Evolutionary conservation across 2,113 vertebrate genomes (phyloP).

Genomic region (Zapornia atra): DNA sequence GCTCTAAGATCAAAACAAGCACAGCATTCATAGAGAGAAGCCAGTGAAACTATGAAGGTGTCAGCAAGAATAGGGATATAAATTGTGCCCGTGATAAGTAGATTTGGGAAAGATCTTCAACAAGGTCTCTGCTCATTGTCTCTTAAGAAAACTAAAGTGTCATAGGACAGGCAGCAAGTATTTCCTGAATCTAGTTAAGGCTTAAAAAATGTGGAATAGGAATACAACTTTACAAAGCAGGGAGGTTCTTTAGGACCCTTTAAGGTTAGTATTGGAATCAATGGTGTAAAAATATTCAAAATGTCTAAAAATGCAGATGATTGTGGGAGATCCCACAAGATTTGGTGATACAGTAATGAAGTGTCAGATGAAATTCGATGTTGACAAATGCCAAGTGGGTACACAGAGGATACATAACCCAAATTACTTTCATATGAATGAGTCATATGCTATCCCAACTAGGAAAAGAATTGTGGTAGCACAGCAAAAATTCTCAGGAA

Average conservation of each 20-base stretch:
- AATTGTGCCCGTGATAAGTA: background rate
- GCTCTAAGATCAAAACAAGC: background rate
- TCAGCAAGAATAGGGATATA: background rate
- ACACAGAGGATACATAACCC: background rate
- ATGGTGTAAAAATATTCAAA: background rate
- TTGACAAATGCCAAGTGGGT: background rate
- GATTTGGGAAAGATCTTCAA: background rate
- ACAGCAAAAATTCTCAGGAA: background rate
- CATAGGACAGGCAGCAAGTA: background rate
- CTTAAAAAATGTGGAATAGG: background rate
- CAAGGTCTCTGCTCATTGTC: background rate
- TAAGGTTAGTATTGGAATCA: background rate
- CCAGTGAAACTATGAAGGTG: background rate
- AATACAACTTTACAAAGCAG: background rate
- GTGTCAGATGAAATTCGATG: background rate
- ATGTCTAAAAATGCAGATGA: background rate
- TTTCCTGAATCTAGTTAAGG: background rate
- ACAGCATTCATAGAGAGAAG: background rate
- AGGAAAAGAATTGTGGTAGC: background rate
- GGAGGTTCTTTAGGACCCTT: background rate
- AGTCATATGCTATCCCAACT: background rate
- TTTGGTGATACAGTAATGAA: background rate
- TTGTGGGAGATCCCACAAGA: background rate
- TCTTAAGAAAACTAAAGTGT: background rate
- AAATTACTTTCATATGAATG: background rate